Base-by-base conservation (phyloP, 1,140 invertebrate species). In the Archivesica marissinica region DNA sequence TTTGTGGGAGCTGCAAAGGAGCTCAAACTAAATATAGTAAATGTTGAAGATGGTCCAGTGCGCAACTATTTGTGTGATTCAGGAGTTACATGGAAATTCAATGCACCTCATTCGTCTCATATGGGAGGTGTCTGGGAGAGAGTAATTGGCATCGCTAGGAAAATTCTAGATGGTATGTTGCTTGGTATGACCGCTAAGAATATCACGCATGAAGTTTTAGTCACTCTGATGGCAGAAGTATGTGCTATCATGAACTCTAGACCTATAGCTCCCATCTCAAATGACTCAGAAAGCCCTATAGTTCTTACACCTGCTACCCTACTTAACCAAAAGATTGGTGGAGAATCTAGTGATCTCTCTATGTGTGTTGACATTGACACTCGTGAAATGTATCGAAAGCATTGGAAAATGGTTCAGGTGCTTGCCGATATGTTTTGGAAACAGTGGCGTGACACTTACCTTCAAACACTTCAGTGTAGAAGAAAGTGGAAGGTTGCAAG, bases 381-480 rank as follows among this genome's bases (percentile, higher is more conserved):
- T 13, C 66, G 59, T 9, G 82, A 82, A n/a, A 50, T 85, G 54
- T 87, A 66, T 23, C 54, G 23, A n/a, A 54, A 47, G 15, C 66
- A 85, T 35, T 84, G 84, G 84, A 82, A 66, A 52, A 28, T 28
- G 39, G 86, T 89, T 23, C 86, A 88, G 56, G 41, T 54, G 13
- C 56, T 89, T 6, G 70, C 86, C 3, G 61, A 87, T 39, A 61
- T 54, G 38, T 89, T 87, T 39, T 87, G 84, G 88, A 56, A 25
- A 52, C 44, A 77, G 35, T 86, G 82, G 88, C 33, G 74, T 50
- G 52, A 70, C 1, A 77, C 81, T 39, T 89, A 75, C 50, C 59
- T 86, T 7, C 59, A 78, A 25, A 52, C 17, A n/a, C 72, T 89
- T n/a, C 88, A 89, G 70, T 3, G 17, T 59, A 50, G 85, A 17